Percentiles rank a stretch among this genome's conserved stretches.
phyloP scores from a whole-genome alignment of 2,113 vertebrate genomes.

The Oryzias celebensis region DNA sequence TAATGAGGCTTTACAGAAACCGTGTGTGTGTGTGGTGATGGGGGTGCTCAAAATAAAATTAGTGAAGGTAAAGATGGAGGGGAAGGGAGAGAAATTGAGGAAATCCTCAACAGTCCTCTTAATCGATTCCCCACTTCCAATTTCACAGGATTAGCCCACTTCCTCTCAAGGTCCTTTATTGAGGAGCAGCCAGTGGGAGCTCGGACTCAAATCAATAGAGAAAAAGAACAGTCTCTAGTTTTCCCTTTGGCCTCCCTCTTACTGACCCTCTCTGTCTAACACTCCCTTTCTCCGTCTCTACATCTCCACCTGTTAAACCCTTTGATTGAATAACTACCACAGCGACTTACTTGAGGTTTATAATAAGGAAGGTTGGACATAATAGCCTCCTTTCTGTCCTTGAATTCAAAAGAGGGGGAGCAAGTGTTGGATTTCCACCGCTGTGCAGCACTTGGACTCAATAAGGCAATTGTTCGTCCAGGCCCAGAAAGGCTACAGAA shows the following conservation, averaged over 20 bases:
- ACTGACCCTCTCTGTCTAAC: slow-evolving; percentile 48
- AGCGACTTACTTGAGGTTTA: slow-evolving; percentile 64
- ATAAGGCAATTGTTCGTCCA: slow-evolving; percentile 66
- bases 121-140: slow-evolving; percentile 76
- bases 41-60: slow-evolving; percentile 56
- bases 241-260: slow-evolving; percentile 40
- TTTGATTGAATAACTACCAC: slow-evolving; percentile 69
- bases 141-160: slow-evolving; percentile 77
- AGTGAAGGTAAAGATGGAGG: slow-evolving; percentile 48
- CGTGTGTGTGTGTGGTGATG: slow-evolving; percentile 20
- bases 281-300: slow-evolving; percentile 27
- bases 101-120: slow-evolving; percentile 66
- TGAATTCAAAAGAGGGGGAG: slow-evolving; percentile 24
- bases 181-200: slow-evolving; percentile 70
- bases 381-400: slow-evolving; percentile 70
- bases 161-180: slow-evolving; percentile 68
- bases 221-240: slow-evolving; percentile 70
- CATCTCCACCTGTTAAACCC: slow-evolving; percentile 70
- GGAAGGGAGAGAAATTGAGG: slow-evolving; percentile 48
- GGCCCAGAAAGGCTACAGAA: slow-evolving; percentile 48
- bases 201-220: slow-evolving; percentile 73
- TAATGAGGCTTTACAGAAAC: slow-evolving; percentile 61
- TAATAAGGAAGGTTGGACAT: slow-evolving; percentile 75
- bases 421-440: slow-evolving; percentile 70
- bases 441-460: slow-evolving; percentile 63